Base-by-base conservation (phyloP, 64 coral and sea anemone genomes). In the Stichodactyla mertensii region DNA sequence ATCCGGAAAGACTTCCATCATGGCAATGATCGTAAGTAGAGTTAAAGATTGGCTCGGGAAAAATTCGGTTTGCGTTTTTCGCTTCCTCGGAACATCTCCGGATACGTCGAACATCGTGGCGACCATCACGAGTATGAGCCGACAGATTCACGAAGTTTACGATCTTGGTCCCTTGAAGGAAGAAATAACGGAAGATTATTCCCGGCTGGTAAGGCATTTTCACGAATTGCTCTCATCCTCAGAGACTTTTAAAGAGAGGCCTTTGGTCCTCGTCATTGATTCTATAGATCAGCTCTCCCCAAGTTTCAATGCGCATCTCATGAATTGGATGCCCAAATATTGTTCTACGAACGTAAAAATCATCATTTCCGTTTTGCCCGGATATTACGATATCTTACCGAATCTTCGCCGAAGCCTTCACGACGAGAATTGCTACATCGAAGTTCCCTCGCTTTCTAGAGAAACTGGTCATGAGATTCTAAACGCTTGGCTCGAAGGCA, bases 251-350 rank as follows among this genome's bases (percentile, higher is more conserved):
- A n/a, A 51, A 69, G 70, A 64, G 3, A 87, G 58, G 9, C 91
- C 94, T 1, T 58, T 95, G 5, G 79, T 90, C 15, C 79, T 95
- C 16, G 85, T 95, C 27, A 83, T 95, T 5, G 94, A 95, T 71
- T 95, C 94, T 11, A 87, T 95, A 19, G 94, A 95, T n/a, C 94
- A 95, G 60, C 86, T 95, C 22, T 92, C 91, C n/a, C 18, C 94
- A 26, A 82, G 89, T 4, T 92, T 93, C 61, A 95, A 95, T 67
- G 94, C 94, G 7, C 94, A 95, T 71, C 60, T 95, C n/a, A 95
- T 95, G 94, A 95, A 95, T 78, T 95, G 94, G 94, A 64, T 95
- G 53, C 94, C 87, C 2, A 95, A 95, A 51, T 61, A 61, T 14
- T 87, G 79, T 26, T 80, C 87, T 15, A 55, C 51, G 12, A 55